Conservation (phyloP, 92 coral and sea anemone species). For the Palythoa caribaeorum region DNA sequence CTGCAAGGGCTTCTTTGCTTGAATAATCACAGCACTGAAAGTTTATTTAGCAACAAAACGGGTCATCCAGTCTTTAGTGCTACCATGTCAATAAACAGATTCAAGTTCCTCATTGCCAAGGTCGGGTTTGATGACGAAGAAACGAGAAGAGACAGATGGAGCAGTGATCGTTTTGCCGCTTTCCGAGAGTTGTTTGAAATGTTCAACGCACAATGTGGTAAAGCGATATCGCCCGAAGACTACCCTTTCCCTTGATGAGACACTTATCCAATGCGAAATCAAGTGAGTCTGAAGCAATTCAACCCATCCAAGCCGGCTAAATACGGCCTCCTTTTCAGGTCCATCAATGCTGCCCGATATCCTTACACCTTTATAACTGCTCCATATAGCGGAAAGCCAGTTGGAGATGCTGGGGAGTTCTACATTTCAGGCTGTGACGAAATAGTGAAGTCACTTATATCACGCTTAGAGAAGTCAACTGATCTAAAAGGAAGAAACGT, state of each 20-base stretch:
- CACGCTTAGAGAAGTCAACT: background rate
- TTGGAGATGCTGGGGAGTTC: conserved; percentile 1
- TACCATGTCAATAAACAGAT: background rate
- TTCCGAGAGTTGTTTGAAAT: background rate
- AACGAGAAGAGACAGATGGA: background rate
- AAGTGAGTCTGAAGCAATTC: background rate
- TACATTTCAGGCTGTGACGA: background rate
- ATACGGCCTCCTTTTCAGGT: background rate
- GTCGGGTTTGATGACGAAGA: background rate
- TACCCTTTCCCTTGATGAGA: background rate
- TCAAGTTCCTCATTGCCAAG: background rate
- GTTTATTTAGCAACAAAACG: background rate
- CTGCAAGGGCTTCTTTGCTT: background rate
- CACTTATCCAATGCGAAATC: background rate
- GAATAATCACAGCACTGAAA: background rate
- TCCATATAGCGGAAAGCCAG: background rate
- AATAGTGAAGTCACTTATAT: background rate
- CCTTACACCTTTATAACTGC: conserved; percentile 1
- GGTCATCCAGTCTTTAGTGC: background rate
- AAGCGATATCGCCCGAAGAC: background rate
- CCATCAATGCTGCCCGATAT: background rate
- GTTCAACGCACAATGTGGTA: background rate
- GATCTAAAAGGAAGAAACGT: conserved; percentile 37
- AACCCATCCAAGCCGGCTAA: background rate
- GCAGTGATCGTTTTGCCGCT: conserved; percentile 1